Percentiles rank a stretch among this genome's conserved stretches.
Conservation (phyloP, 1,140 invertebrate genomes). For the Drusus annulatus region DNA sequence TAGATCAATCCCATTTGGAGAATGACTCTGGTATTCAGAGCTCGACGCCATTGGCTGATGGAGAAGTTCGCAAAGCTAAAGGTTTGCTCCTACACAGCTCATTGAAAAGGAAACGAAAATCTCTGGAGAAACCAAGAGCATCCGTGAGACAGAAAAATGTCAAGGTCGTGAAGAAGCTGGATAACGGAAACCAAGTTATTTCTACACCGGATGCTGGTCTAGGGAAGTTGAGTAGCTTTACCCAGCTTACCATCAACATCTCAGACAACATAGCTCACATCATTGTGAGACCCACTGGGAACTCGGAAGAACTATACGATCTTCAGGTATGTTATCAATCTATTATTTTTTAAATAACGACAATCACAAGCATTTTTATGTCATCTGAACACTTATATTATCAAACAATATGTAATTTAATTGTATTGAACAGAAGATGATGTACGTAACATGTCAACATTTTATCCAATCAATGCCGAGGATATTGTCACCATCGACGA, state of each 20-base stretch:
- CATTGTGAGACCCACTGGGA: conserved; percentile 41
- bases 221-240: conserved; percentile 24
- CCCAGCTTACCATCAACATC: conserved; percentile 36
- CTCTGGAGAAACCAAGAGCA: not conserved
- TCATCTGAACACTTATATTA: too few species aligned
- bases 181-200: not conserved
- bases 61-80: conserved; percentile 18
- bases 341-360: too few species aligned
- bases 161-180: not conserved
- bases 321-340: conserved; percentile 33
- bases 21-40: conserved; percentile 44
- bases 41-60: conserved; percentile 23
- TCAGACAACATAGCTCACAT: conserved; percentile 47
- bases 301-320: conserved; percentile 43
- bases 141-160: conserved; percentile 32
- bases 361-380: too few species aligned
- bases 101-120: not conserved
- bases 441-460: too few species aligned
- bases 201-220: not conserved
- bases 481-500: too few species aligned
- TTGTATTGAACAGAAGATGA: too few species aligned
- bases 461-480: too few species aligned
- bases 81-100: not conserved
- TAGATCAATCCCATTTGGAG: conserved; percentile 23
- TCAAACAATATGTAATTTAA: too few species aligned